Percentiles rank a stretch among this genome's conserved stretches.
Conservation (phyloP, 1,140 invertebrate species). For the Mylabris phalerata region DNA sequence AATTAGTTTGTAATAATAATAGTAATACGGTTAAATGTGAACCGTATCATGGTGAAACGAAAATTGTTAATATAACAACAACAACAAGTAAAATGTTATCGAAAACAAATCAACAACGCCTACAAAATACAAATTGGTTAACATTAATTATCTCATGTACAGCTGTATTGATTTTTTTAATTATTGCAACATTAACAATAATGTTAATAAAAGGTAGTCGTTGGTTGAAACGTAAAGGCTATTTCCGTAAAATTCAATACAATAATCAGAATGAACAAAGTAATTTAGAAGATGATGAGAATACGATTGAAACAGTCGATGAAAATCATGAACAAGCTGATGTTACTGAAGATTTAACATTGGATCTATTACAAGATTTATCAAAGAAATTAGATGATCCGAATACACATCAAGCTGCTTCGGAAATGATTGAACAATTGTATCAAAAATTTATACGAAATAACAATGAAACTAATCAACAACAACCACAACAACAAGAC, state of each 20-base stretch:
- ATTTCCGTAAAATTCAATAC: constrained; percentile 38
- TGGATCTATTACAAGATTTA: constrained; percentile 62
- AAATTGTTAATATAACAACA: constrained; percentile 40
- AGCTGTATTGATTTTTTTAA: constrained; percentile 46
- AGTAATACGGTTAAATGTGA: constrained; percentile 44
- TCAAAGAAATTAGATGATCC: constrained; percentile 64
- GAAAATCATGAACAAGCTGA: constrained; percentile 50
- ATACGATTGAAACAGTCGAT: constrained; percentile 42
- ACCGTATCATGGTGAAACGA: constrained; percentile 41
- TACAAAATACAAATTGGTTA: constrained; percentile 19
- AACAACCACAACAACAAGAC: constrained; percentile 28
- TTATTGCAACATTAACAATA: constrained; percentile 45
- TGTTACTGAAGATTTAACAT: constrained; percentile 65
- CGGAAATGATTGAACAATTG: constrained; percentile 69
- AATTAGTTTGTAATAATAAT: constrained; percentile 49
- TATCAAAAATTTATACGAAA: constrained; percentile 72
- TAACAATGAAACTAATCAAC: constrained; percentile 53
- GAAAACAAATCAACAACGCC: constrained; percentile 10
- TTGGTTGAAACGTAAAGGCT: constrained; percentile 50
- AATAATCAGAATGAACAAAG: constrained; percentile 25
- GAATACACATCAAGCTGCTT: constrained; percentile 63
- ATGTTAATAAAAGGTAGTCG: constrained; percentile 47
- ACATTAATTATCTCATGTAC: constrained; percentile 34
- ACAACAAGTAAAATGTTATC: constrained; percentile 31
- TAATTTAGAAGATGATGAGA: constrained; percentile 39